Base-by-base conservation (phyloP, 2,113 vertebrate species). In the Chrysochloris asiatica region DNA sequence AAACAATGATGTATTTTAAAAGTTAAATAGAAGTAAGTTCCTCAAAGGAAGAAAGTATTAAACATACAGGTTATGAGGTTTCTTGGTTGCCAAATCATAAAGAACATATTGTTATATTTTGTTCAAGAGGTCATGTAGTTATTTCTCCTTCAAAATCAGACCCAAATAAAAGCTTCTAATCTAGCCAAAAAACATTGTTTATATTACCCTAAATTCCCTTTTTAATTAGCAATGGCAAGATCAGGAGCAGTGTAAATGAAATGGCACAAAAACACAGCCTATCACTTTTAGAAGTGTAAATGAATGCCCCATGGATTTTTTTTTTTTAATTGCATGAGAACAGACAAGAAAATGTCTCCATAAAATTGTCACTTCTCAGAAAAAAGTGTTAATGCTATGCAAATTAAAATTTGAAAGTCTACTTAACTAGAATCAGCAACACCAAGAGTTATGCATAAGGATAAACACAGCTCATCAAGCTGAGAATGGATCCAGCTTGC, bases 221-320 rank as follows among this genome's bases (percentile, higher is more conserved):
- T 93, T 95, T 95, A 93, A 90, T 95, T 95, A 95, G 85, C 45
- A 77, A 86, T 80, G 71, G 72, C 90, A 93, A 84, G 86, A 94
- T 96, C 91, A 93, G 94, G 56, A 92, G 86, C 54, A 88, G 77
- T 59, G 90, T 76, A 89, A 93, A 93, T 93, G 85, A 92, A 89
- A 91, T 19, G 14, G 50, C 73, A 94, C 19, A 30, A 91, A 24
- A 48, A 89, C 86, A 85, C 52, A 95, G 90, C 56, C 93, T 93
- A 92, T 88, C 93, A 77, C 90, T 91, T 95, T 69, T 48, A 50
- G 89, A 94, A 71, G 86, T 96, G 95, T 79, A 96, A 96, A 96
- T 93, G 91, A 97, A 95, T 72, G 86, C 91, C 88, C 88, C 14
- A 16, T 79, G 65, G 86, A 86, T 83, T 83, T 90, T 95, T 85